Base-by-base conservation (phyloP, 2,113 vertebrate genomes). In the Nothocercus nigrocapillus region DNA sequence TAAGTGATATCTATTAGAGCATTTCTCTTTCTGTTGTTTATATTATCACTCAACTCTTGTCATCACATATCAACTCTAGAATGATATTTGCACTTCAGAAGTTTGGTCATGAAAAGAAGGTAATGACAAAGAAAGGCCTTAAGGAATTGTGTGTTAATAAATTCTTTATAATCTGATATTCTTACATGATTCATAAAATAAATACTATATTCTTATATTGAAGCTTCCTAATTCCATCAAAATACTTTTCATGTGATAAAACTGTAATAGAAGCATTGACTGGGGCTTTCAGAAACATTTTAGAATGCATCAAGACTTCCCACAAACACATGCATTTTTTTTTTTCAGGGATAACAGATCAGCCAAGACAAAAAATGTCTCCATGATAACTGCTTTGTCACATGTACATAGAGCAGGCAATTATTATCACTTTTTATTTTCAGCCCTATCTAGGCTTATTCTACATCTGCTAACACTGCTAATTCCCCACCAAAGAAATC, bases 21-120 rank as follows among this genome's bases (percentile, higher is more conserved):
- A 64, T 87, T 95, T 93, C 44, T 64, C 56, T 94, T 96, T 80
- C 63, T 78, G n/a, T 54, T 93, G 25, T 86, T 95, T 93, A 81
- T 40, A 40, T 79, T 91, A 70, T 36, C 91, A 94, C 10, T 69
- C 51, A 96, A 79, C 76, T 89, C 42, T 92, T 94, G 5, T 25
- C 61, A 63, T 28, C 66, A 92, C 28, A 63, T 28, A 27, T 83
- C 77, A 95, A 47, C 72, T 77, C 40, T 36, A 36, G 36, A 47
- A 92, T 92, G 72, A 62, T 64, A 97, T 58, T 42, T 49, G 27
- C 22, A 49, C 47, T 88, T 70, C 34, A 61, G 28, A 95, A 34
- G 38, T 21, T 89, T 85, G 67, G 62, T 61, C 72, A 93, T 85
- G 51, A 66, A 88, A 93, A 90, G 5, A 82, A 38, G 6, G 38